Evolutionary conservation across 2,113 vertebrate genomes (phyloP), one percentile per base, ranked within the genome.

Genomic region (Hippocampus guttulatus): DNA sequence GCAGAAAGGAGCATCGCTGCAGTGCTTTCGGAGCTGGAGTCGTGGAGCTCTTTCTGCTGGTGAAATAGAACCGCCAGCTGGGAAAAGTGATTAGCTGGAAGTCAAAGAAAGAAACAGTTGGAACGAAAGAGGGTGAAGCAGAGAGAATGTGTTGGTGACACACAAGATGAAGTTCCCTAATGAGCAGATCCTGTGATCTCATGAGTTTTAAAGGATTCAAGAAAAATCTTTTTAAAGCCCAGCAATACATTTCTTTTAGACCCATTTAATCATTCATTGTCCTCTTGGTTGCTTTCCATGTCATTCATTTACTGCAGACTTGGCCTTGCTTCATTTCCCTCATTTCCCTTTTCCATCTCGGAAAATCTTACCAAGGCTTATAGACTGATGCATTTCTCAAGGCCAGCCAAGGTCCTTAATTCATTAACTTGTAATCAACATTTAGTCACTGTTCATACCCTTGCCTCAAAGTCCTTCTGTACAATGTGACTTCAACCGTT

Each of bases 1-100:
- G 74, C 61, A 69, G 75, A 80, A 71, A 80, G 81, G 51, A 64
- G 84, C 80, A 78, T 81, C 25, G 77, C 89, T 87, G 84, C 76
- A 78, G 82, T 33, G 78, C 89, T 88, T 87, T 87, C 75, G 77
- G 76, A 85, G 81, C 64, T 64, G 10, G 47, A 18, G 47, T 51
- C 16, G 52, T 62, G 62, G 75, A 85, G 58, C 58, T 82, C 71
- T 87, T 81, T 88, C 68, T 82, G 68, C 65, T 18, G 49, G 47
- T 87, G 85, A 86, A 88, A 86, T 80, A 21, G 82, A 88, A 71
- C 82, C 79, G 51, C 64, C 78, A 65, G 78, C 84, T 82, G 86
- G 78, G 77, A 73, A 40, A n/a, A 69, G 81, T 86, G 84, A 87
- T 90, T 88, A 89, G 85, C 84, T 64, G 68, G 43, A 69, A 83